A percentile compares a stretch with the other conserved stretches of the same genome.
These are phyloP conservation scores for Tretioscincus oriximinensis DNA, from an alignment of 2,113 vertebrate genomes.

Conservation along the genomic window DNA sequence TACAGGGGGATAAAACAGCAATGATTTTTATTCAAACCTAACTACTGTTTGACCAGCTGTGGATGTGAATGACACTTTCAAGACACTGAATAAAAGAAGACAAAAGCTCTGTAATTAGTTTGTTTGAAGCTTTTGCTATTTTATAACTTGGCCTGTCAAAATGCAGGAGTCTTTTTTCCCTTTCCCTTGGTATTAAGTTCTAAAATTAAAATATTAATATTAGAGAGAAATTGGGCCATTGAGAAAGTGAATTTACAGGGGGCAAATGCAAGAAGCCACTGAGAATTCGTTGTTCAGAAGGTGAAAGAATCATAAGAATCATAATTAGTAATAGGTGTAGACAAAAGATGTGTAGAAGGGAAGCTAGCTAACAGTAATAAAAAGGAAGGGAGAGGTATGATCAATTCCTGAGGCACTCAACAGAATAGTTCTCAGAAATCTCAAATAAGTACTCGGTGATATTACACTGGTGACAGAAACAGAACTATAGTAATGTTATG, in stretches of 20 bases:
- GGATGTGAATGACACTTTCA: neutral
- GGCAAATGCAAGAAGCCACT: neutral
- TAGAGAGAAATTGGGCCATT: neutral
- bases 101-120: neutral
- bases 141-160: constrained; percentile 12
- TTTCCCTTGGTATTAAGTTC: neutral
- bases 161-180: neutral
- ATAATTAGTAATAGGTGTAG: constrained; percentile 52
- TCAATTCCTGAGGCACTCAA: too few relatives aligned
- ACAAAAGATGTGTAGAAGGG: constrained; percentile 27
- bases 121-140: neutral
- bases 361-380: constrained; percentile 45
- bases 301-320: constrained; percentile 44
- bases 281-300: constrained; percentile 18
- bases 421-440: too few relatives aligned
- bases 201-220: constrained; percentile 12
- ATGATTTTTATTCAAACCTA: constrained; percentile 30
- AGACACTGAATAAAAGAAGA: neutral
- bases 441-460: too few relatives aligned
- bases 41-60: constrained; percentile 15
- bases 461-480: too few relatives aligned
- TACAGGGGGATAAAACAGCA: constrained; percentile 15
- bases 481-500: too few relatives aligned
- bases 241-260: neutral
- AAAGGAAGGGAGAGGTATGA: constrained; percentile 16